Evolutionary conservation across 2,888 invertebrate genomes (phyloP), one percentile per base, ranked within the genome.

Genomic region (Gandaritis pyraliata): DNA sequence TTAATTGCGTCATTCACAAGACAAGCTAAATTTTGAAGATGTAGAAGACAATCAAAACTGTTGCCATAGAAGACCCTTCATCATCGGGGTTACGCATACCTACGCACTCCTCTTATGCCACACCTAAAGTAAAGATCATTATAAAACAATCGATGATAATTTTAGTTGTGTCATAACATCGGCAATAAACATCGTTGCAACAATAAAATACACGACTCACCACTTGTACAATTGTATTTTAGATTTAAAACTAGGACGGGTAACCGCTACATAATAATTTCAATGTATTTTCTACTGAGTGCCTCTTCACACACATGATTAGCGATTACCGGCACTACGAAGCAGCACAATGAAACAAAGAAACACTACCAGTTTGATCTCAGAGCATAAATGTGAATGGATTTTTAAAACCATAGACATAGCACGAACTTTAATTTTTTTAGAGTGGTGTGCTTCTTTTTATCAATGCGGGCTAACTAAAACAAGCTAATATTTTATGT

Each of bases 231-330:
- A 65, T 65, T 65, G 41, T 48, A 51, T 57, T 58, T 52, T 45
- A 12, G 43, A 45, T 43, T 48, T 15, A 53, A 58, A 68, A 61
- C 50, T 69, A 43, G 65, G 64, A 56, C 67, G 52, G 47, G 54
- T 51, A 48, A 50, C 48, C 46, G 41, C 30, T 48, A 48, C 54
- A 50, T 50, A 30, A 33, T 61, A 33, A 12, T 61, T 58, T 43
- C 53, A 62, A 64, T 51, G 51, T 66, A 58, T 59, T 50, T 49
- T 45, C 13, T 49, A 49, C 36, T 47, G 29, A 45, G 53, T 49
- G 49, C 50, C 45, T 51, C 36, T 61, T 49, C 52, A 56, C 61
- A 53, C 18, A 66, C 66, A 70, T 67, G 61, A 70, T 66, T 70
- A 64, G n/a, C 6, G 47, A 70, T 73, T 58, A 36, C 41, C 46